A percentile compares a stretch with the other conserved stretches of the same genome.
Conservation (phyloP, 2,797 vertebrate genomes). For the Malurus splendens region DNA sequence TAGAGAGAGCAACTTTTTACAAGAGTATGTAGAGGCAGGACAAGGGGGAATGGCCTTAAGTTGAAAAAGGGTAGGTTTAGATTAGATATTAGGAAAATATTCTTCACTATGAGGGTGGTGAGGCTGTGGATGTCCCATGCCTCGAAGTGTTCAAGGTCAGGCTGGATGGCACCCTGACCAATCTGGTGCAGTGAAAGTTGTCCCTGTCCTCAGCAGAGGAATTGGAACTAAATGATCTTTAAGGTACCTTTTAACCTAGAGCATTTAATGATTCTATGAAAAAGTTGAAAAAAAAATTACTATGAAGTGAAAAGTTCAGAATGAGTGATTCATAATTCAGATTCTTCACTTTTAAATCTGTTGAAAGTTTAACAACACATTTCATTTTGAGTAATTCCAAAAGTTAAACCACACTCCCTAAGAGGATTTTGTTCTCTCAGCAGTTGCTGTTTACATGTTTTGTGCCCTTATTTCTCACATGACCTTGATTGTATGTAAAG, state of each 20-base stretch:
- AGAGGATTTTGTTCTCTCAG: not conserved
- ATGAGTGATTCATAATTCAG: not conserved
- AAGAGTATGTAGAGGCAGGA: not conserved
- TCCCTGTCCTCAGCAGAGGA: no score
- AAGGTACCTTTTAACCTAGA: not conserved
- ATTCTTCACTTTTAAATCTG: not conserved
- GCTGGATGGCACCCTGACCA: fast-evolving
- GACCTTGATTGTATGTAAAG: not conserved
- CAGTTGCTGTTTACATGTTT: not conserved
- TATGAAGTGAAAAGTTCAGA: not conserved
- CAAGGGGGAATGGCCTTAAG: not conserved
- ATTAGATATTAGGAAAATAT: not conserved
- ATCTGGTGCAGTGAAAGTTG: not conserved
- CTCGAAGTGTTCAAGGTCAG: not conserved
- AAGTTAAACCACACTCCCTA: not conserved
- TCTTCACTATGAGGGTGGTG: not conserved
- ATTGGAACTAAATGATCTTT: not conserved
- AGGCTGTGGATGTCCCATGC: not conserved
- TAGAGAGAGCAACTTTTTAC: not conserved
- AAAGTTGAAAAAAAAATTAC: not conserved
- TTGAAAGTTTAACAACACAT: not conserved
- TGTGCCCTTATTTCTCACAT: not conserved
- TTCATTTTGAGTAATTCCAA: not conserved
- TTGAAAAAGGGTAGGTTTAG: not conserved
- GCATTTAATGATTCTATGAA: not conserved